Base-by-base conservation (phyloP, 2,888 invertebrate genomes). In the Eristalis pertinax region DNA sequence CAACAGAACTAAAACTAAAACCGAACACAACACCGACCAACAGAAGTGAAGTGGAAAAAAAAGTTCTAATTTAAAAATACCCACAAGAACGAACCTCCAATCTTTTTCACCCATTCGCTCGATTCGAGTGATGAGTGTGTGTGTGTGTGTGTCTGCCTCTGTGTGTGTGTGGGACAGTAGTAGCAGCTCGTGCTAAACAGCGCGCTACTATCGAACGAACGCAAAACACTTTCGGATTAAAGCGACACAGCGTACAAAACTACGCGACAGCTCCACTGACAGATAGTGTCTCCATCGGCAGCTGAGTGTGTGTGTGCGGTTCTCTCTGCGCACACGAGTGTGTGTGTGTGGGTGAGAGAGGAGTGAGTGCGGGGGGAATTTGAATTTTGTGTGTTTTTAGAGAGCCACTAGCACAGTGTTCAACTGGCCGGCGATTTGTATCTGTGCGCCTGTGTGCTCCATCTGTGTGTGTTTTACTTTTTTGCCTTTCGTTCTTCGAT, bases 31-130 rank as follows among this genome's bases (percentile, higher is more conserved):
- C 35, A 73, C 38, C 22, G 62, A 24, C 63, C 41, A 65, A 72
- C 43, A 70, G 73, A 76, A 79, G 76, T 70, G 83, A 76, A 76
- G 72, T 76, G 63, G 75, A 75, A 79, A 73, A 32, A 70, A 83
- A 87, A 87, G 87, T 87, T 87, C 79, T 87, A 87, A 87, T 87
- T 87, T 87, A 84, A 87, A 87, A 87, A 87, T 87, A 87, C 79
- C 87, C 84, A 87, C 84, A 63, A 87, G 73, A 84, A 84, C 65
- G 87, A 84, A 84, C 84, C 83, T 87, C 85, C 85, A 76, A 75
- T 70, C 65, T 35, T 32, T 22, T 50, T 19, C 50, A 7, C 43
- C 19, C 62, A 83, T 86, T 19, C 62, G 79, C 83, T 79, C 75
- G 83, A 79, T 72, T 29, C 75, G 65, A 87, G 75, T 87, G 86